phyloP scores from a whole-genome alignment of 30 jellyfish, hydroid and myxozoan genomes.

The Cassiopea andromeda region DNA sequence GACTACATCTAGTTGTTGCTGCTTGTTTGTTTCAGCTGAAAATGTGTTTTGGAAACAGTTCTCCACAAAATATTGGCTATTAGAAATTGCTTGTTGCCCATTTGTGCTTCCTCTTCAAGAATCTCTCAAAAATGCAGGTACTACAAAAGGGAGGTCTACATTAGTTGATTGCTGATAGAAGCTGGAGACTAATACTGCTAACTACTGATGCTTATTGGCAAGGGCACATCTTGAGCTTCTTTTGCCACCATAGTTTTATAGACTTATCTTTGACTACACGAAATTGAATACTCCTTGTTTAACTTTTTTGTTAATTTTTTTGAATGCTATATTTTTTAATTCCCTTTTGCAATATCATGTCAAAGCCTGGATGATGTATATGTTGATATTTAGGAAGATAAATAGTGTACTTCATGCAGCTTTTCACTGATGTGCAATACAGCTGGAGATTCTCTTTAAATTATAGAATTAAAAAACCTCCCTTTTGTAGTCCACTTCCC shows the following conservation, averaged over 20 bases:
- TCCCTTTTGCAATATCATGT: not conserved
- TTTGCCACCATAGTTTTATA: slow-evolving; percentile 9
- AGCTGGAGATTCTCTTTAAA: not conserved
- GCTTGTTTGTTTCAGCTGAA: not conserved
- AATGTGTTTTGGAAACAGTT: not conserved
- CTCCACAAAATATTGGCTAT: not conserved
- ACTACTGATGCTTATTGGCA: not conserved
- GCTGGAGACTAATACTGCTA: not conserved
- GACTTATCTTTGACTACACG: not conserved
- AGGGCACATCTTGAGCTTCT: not conserved
- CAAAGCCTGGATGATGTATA: not conserved
- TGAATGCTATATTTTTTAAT: not conserved
- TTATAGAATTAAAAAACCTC: not conserved
- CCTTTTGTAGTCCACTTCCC: slow-evolving; percentile 14
- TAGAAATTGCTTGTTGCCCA: not conserved
- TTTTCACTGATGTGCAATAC: slow-evolving; percentile 1
- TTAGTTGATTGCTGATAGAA: not conserved
- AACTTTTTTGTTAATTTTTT: not conserved
- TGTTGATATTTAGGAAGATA: not conserved
- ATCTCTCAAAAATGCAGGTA: not conserved
- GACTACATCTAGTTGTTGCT: not conserved
- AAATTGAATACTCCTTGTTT: not conserved
- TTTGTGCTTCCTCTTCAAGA: not conserved
- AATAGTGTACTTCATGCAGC: not conserved
- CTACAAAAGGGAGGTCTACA: not conserved